Percentiles rank a stretch among this genome's conserved stretches.
Evolutionary conservation across 2,888 invertebrate genomes (phyloP).

Genomic region (Limnephilus rhombicus): DNA sequence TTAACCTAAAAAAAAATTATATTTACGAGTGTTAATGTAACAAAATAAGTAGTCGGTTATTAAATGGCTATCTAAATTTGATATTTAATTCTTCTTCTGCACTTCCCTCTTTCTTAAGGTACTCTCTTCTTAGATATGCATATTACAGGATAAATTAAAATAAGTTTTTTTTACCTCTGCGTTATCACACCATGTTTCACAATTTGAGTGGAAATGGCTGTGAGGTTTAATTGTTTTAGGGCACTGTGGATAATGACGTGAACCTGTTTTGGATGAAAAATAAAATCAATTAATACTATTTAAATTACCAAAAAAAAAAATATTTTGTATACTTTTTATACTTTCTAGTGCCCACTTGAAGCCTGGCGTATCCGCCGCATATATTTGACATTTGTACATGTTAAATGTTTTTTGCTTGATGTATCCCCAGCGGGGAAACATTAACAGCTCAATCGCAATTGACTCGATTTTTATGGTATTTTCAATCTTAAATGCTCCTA

Average conservation of each 20-base stretch:
- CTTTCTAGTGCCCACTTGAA: no score
- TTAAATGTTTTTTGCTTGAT: no score
- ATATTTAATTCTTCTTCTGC: neutral
- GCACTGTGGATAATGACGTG: conserved; percentile 72
- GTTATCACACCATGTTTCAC: conserved; percentile 74
- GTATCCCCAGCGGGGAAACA: no score
- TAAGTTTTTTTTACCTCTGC: conserved; percentile 68
- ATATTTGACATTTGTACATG: no score
- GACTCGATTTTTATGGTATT: no score
- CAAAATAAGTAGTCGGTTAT: neutral
- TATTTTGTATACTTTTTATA: neutral
- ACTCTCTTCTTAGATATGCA: neutral
- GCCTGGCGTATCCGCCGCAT: no score
- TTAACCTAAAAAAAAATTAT: conserved; percentile 71
- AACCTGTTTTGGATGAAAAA: conserved; percentile 69
- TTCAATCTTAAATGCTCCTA: no score
- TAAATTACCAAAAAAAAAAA: neutral
- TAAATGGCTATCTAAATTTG: neutral
- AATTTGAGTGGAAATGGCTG: conserved; percentile 72
- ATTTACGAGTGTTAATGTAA: neutral
- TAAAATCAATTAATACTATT: neutral
- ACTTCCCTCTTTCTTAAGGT: neutral
- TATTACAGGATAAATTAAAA: neutral
- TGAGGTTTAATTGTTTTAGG: conserved; percentile 68
- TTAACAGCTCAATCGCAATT: no score